These are phyloP conservation scores for Oscheius sp. DNA, from an alignment of 2,888 invertebrate species.

Conservation along the genomic window DNA sequence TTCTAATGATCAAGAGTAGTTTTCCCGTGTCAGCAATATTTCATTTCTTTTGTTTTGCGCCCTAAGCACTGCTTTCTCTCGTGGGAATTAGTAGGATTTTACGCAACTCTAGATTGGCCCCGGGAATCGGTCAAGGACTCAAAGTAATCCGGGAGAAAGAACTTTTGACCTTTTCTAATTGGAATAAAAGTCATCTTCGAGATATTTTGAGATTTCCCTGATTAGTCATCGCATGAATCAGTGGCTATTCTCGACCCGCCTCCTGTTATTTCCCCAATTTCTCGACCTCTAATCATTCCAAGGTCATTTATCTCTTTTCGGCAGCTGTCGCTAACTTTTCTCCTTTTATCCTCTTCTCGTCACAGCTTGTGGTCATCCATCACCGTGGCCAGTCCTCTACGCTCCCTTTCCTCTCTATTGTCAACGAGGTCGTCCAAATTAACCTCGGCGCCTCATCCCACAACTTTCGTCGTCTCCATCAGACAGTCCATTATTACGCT, in stretches of 20 bases:
- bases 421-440: constrained; percentile 28
- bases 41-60: constrained; percentile 25
- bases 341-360: not conserved
- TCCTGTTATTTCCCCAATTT: too few relatives aligned
- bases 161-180: not conserved
- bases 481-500: constrained; percentile 20
- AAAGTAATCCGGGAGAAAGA: constrained; percentile 16
- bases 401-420: constrained; percentile 26
- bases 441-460: constrained; percentile 10
- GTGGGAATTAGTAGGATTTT: constrained; percentile 29
- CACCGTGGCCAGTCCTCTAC: constrained; percentile 18
- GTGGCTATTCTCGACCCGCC: not conserved
- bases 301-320: constrained; percentile 8
- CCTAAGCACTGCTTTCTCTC: constrained; percentile 21
- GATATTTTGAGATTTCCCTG: not conserved
- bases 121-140: constrained; percentile 18
- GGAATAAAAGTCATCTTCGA: not conserved
- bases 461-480: constrained; percentile 12
- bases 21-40: constrained; percentile 1
- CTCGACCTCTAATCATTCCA: too few relatives aligned
- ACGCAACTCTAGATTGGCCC: not conserved
- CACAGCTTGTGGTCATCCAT: constrained; percentile 28
- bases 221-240: not conserved
- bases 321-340: not conserved
- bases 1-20: not conserved